Percentiles rank a stretch among this genome's conserved stretches.
These are phyloP conservation scores for Volucella inanis DNA, from an alignment of 2,888 invertebrate genomes.

Conservation along the genomic window DNA sequence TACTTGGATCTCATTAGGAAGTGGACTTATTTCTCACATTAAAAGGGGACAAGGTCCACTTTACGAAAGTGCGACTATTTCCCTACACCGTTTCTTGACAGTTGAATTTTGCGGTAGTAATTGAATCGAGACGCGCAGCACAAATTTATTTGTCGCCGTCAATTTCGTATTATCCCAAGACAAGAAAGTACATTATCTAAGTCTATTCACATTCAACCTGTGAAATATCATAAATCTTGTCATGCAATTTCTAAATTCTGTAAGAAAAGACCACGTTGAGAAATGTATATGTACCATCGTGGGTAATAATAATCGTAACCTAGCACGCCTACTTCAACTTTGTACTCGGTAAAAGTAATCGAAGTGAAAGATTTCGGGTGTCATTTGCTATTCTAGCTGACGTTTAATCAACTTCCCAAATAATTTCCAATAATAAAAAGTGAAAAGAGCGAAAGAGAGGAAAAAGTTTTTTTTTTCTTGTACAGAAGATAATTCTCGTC, in stretches of 20 bases:
- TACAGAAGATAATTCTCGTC: constrained; percentile 25
- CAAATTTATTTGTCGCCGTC: no score
- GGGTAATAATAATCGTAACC: constrained; percentile 42
- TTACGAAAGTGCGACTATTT: no score
- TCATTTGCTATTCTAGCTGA: constrained; percentile 48
- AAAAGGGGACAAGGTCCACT: no score
- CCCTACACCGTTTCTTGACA: no score
- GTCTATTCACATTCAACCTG: constrained; percentile 38
- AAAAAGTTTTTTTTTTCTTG: constrained; percentile 6
- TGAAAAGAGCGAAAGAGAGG: constrained; percentile 32
- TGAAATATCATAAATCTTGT: constrained; percentile 47
- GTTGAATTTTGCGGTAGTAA: no score
- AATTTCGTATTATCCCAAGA: no score
- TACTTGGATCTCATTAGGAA: no score
- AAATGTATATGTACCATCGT: constrained; percentile 29
- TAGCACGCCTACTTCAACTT: constrained; percentile 55
- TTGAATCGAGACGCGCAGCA: no score
- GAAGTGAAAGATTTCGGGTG: constrained; percentile 60
- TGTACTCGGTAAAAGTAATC: constrained; percentile 53
- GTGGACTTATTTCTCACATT: no score
- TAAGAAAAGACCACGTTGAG: constrained; percentile 27
- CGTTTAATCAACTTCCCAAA: constrained; percentile 55
- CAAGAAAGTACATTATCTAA: not conserved
- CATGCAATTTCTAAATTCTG: constrained; percentile 46
- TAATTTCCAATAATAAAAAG: constrained; percentile 65